Base-by-base conservation (phyloP, 92 coral and sea anemone genomes). In the Actinostola sp. region DNA sequence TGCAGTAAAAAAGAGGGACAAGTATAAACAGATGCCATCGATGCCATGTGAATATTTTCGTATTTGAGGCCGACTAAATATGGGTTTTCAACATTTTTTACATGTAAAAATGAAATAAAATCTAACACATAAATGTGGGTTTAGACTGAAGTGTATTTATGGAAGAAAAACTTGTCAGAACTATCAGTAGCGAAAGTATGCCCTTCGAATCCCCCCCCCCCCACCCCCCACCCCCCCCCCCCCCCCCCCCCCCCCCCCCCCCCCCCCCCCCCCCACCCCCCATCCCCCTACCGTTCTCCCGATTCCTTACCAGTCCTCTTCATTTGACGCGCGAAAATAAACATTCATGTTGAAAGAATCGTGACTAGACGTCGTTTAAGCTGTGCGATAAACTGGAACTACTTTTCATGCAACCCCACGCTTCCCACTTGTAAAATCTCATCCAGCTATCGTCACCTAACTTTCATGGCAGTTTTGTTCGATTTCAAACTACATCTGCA, bases 301-400 rank as follows among this genome's bases (percentile, higher is more conserved):
- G 8, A 73, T 46, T 63, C 67, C 20, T 64, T 76, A 72, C 33
- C 21, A 62, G 48, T 32, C 46, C 15, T 34, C 50, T 21, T 35
- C 49, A 14, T 1, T 34, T 35, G n/a, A 15, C 67, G 67, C 46
- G 48, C 67, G 67, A 35, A n/a, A 35, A 62, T 62, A 62, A 35
- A 35, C 67, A 39, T 35, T 67, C 57, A 21, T 3, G 15, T 17
- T 45, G 23, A 16, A 3, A 23, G 12, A 26, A 43, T 67, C 73
- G 60, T 67, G 60, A 48, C 60, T 24, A 33, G 19, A 35, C 33
- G 74, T 68, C n/a, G n/a, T n/a, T n/a, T 50, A 50, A 68, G 61
- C 44, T 34, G 74, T 21, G 74, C 74, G 49, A 68, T 19, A 68
- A 68, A 68, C 16, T 34, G 61, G 62, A 68, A 68, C 63, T 15